Conservation (phyloP, 2,888 invertebrate species). For the Onchidella celtica region DNA sequence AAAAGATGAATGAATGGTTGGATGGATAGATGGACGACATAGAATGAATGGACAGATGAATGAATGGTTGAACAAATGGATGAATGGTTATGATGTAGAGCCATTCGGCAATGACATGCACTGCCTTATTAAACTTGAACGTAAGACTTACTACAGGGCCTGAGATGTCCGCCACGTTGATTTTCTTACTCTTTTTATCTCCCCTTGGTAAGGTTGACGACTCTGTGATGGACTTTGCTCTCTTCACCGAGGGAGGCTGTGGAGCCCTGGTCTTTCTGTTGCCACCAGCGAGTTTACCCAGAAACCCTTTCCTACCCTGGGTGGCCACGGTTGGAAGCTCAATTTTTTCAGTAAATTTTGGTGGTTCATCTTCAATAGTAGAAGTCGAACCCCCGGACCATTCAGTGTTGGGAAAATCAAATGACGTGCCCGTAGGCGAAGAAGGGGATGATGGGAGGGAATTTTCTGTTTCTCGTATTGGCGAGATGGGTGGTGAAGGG, state of each 20-base stretch:
- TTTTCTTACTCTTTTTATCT: constrained; percentile 64
- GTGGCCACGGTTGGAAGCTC: constrained; percentile 69
- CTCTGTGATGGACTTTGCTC: constrained; percentile 73
- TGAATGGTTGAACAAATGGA: too few relatives aligned
- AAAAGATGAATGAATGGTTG: too few relatives aligned
- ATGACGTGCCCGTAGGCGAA: not conserved
- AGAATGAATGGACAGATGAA: too few relatives aligned
- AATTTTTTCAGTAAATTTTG: constrained; percentile 65
- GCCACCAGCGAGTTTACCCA: constrained; percentile 68
- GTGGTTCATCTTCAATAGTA: constrained; percentile 48
- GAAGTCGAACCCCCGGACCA: constrained; percentile 41
- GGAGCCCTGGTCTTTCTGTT: constrained; percentile 67
- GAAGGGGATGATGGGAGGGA: constrained; percentile 50
- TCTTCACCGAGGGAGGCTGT: constrained; percentile 63
- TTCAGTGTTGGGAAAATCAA: constrained; percentile 36
- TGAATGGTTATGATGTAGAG: too few relatives aligned
- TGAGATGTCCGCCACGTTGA: constrained; percentile 73
- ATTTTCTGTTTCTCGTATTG: constrained; percentile 45
- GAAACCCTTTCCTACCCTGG: constrained; percentile 67
- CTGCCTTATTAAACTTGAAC: too few relatives aligned
- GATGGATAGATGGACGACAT: too few relatives aligned
- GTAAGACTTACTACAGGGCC: constrained; percentile 69
- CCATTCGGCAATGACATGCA: too few relatives aligned
- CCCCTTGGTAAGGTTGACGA: constrained; percentile 58
- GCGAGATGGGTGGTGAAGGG: constrained; percentile 49